Conservation (phyloP, 2,888 invertebrate genomes). For the Cremastobaeus sp. region DNA sequence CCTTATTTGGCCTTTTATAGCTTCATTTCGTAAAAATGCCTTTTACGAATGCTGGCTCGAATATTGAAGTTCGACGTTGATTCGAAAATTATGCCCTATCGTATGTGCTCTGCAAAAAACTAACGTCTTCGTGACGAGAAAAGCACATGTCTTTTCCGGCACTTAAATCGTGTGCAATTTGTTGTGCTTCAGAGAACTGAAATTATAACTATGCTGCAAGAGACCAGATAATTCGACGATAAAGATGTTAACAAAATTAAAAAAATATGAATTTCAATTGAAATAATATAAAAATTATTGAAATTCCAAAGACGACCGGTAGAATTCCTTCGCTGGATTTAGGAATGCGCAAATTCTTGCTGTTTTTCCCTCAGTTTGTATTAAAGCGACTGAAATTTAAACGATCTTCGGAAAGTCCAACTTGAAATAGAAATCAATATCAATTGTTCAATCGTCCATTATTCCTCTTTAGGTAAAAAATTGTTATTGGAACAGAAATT, state of each 20-base stretch:
- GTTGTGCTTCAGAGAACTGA: background rate
- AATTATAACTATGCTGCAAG: conserved; percentile 2
- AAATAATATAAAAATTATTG: conserved; percentile 49
- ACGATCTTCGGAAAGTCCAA: too few relatives aligned
- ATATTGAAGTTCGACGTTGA: conserved; percentile 38
- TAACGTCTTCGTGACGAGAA: background rate
- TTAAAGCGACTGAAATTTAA: too few relatives aligned
- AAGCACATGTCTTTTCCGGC: too few relatives aligned
- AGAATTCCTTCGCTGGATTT: too few relatives aligned
- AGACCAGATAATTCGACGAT: conserved; percentile 31
- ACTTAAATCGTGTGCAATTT: conserved; percentile 19
- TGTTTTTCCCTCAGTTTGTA: too few relatives aligned
- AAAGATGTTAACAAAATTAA: conserved; percentile 6
- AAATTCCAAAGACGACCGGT: conserved; percentile 37
- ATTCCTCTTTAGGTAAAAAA: too few relatives aligned
- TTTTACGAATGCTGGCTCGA: conserved; percentile 17
- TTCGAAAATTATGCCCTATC: conserved; percentile 45
- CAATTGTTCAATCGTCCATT: too few relatives aligned
- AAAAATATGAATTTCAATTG: background rate
- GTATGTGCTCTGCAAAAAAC: conserved; percentile 9
- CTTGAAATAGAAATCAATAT: too few relatives aligned
- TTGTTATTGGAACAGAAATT: too few relatives aligned
- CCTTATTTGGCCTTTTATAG: conserved; percentile 48
- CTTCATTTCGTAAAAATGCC: conserved; percentile 29
- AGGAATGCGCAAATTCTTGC: too few relatives aligned